phyloP scores from a whole-genome alignment of 2,888 invertebrate species.

The Brachylomia viminalis region DNA sequence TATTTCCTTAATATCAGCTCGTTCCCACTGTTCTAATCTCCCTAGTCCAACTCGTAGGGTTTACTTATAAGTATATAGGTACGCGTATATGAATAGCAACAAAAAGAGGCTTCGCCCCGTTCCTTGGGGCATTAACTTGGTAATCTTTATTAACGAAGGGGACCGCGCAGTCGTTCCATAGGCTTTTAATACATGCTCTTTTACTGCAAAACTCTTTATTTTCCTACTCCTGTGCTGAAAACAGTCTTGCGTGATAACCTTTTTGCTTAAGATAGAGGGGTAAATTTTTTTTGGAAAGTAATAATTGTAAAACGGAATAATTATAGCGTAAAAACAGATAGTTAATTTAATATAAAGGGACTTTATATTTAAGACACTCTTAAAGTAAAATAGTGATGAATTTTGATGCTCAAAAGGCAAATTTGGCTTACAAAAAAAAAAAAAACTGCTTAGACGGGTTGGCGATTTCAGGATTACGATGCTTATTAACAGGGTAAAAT shows the following conservation, averaged over 20 bases:
- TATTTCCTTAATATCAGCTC: slow-evolving; percentile 13
- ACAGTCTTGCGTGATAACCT: slow-evolving; percentile 21
- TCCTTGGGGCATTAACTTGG: slow-evolving; percentile 69
- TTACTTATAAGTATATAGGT: slow-evolving; percentile 21
- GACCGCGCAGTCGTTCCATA: slow-evolving; percentile 55
- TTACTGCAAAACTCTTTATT: slow-evolving; percentile 56
- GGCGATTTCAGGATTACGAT: background rate
- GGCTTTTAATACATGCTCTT: slow-evolving; percentile 58
- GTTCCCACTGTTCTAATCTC: slow-evolving; percentile 38
- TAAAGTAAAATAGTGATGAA: too few species aligned
- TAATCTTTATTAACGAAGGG: slow-evolving; percentile 77
- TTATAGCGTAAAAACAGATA: background rate
- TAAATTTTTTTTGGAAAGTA: background rate
- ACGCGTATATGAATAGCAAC: slow-evolving; percentile 45
- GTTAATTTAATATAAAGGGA: background rate
- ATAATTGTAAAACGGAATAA: background rate
- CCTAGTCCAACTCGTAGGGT: slow-evolving; percentile 23
- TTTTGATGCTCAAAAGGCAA: too few species aligned
- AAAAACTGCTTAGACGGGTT: background rate
- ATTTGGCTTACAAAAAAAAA: too few species aligned
- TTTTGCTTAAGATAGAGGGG: slow-evolving; percentile 8
- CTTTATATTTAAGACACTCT: background rate
- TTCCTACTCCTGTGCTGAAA: slow-evolving; percentile 25
- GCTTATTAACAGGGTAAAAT: too few species aligned
- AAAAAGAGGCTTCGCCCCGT: slow-evolving; percentile 63